A percentile compares a stretch with the other conserved stretches of the same genome.
These are phyloP conservation scores for Listronotus bonariensis DNA, from an alignment of 1,140 invertebrate species.

Conservation along the genomic window DNA sequence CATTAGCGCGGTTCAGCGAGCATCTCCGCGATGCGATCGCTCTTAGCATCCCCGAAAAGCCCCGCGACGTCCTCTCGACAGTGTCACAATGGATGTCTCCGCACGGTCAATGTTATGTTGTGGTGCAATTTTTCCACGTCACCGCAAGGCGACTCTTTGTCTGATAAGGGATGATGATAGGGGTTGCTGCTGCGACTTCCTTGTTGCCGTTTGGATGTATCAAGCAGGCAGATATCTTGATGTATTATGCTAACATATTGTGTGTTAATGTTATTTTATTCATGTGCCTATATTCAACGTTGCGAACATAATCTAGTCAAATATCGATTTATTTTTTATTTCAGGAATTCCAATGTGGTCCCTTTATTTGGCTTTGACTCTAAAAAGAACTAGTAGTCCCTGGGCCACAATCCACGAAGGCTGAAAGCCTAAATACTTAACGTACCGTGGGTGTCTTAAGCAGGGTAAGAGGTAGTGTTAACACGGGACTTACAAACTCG, in stretches of 20 bases:
- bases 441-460: no score
- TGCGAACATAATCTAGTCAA: no score
- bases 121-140: slow-evolving; percentile 55
- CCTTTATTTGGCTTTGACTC: no score
- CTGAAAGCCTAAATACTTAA: no score
- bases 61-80: slow-evolving; percentile 40
- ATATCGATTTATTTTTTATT: no score
- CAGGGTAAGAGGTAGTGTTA: no score
- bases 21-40: slow-evolving; percentile 18
- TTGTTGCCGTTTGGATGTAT: slow-evolving; percentile 9
- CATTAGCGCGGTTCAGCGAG: slow-evolving; percentile 31
- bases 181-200: slow-evolving; percentile 18
- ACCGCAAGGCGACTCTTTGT: slow-evolving; percentile 53
- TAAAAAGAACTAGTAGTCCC: no score
- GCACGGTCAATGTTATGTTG: slow-evolving; percentile 54
- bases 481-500: no score
- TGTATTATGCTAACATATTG: slow-evolving; percentile 5
- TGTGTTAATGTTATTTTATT: no score
- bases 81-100: slow-evolving; percentile 53
- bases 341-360: no score
- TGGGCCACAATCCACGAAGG: no score
- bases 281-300: no score
- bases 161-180: slow-evolving; percentile 48
- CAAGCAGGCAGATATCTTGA: slow-evolving; percentile 5
- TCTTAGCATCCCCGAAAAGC: slow-evolving; percentile 33